A percentile compares a stretch with the other conserved stretches of the same genome.
These are phyloP conservation scores for Philonicus albiceps DNA, from an alignment of 2,888 invertebrate species.

Conservation along the genomic window DNA sequence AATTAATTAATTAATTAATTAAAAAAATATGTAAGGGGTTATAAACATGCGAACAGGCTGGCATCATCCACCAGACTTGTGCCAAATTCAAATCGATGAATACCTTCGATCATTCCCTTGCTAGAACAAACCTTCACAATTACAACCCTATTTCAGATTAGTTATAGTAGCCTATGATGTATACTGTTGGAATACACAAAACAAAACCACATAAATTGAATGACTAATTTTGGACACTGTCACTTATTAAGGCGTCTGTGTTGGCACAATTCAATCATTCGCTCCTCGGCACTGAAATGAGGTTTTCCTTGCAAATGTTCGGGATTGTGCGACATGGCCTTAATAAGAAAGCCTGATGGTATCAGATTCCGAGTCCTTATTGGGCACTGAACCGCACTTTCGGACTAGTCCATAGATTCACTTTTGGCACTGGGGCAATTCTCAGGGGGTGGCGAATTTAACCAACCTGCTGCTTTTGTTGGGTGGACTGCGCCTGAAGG, in stretches of 20 bases:
- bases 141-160: too few species aligned
- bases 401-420: background rate
- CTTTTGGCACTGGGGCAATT: background rate
- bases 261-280: background rate
- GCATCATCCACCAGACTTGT: too few species aligned
- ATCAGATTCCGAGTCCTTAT: background rate
- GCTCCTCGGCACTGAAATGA: background rate
- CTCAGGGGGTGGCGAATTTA: background rate
- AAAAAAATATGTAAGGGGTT: too few species aligned
- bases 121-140: too few species aligned
- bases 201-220: background rate
- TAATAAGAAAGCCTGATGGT: background rate
- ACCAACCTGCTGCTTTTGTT: constrained; percentile 46
- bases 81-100: too few species aligned
- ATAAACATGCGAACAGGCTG: too few species aligned
- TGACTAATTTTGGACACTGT: background rate
- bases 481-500: constrained; percentile 50
- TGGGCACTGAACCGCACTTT: background rate
- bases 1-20: too few species aligned
- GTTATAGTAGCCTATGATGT: too few species aligned
- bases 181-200: too few species aligned
- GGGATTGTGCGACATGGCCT: background rate
- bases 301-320: background rate
- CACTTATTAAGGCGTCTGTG: background rate
- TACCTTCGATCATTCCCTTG: too few species aligned